Conservation (phyloP, 2,113 vertebrate species). For the Dromiciops gliroides region DNA sequence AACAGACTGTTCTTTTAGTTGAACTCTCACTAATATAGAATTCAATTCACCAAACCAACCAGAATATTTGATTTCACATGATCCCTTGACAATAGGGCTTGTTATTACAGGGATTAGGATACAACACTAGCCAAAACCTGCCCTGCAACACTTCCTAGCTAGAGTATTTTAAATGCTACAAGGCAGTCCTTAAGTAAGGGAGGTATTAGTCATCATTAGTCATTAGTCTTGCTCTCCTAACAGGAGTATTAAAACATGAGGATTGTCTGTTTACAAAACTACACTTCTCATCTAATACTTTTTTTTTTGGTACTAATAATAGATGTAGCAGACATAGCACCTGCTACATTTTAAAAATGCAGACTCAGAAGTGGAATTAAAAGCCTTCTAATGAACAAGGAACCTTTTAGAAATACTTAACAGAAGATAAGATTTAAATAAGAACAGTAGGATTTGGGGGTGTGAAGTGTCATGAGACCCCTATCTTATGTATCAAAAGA, state of each 20-base stretch:
- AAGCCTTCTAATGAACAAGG: not conserved
- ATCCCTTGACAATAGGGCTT: slow-evolving; percentile 8
- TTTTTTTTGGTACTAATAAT: slow-evolving; percentile 37
- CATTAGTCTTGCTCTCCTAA: not conserved
- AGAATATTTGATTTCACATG: not conserved
- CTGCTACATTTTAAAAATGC: slow-evolving; percentile 16
- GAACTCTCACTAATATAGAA: slow-evolving; percentile 23
- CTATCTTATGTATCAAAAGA: not conserved
- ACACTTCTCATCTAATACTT: not conserved
- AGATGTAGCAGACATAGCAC: slow-evolving; percentile 57
- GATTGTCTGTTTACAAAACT: not conserved
- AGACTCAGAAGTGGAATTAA: not conserved
- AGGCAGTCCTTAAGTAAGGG: not conserved
- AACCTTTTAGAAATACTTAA: slow-evolving; percentile 40
- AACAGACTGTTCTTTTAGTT: not conserved
- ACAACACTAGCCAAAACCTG: not conserved
- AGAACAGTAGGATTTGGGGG: not conserved
- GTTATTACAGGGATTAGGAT: not conserved
- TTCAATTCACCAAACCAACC: slow-evolving; percentile 18
- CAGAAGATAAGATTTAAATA: not conserved
- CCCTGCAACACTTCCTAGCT: not conserved
- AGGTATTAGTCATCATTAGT: not conserved
- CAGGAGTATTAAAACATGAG: not conserved
- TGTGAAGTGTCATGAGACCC: not conserved
- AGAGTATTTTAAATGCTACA: not conserved